These are phyloP conservation scores for Parapsyche elsis DNA, from an alignment of 1,140 invertebrate genomes.

Conservation along the genomic window DNA sequence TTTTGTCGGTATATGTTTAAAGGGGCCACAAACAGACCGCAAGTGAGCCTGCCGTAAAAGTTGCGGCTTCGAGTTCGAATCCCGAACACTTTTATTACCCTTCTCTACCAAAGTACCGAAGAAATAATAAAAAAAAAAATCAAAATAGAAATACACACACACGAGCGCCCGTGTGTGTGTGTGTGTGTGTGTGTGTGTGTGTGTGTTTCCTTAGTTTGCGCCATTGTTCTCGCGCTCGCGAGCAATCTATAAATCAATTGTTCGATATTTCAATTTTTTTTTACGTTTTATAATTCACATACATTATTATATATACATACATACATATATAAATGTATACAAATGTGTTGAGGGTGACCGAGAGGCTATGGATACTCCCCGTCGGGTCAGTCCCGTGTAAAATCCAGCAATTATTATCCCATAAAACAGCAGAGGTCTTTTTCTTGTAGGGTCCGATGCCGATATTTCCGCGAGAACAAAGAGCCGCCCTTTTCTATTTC, in stretches of 20 bases:
- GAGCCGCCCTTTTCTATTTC: constrained; percentile 35
- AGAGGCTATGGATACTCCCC: constrained; percentile 33
- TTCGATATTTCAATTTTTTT: constrained; percentile 17
- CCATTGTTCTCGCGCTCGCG: constrained; percentile 24
- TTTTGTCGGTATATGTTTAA: neutral
- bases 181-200: too few relatives aligned
- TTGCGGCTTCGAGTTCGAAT: constrained; percentile 15
- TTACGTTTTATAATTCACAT: neutral
- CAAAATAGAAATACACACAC: too few relatives aligned
- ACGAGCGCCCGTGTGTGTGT: too few relatives aligned
- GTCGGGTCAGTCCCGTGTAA: constrained; percentile 21
- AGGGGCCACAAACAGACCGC: constrained; percentile 14
- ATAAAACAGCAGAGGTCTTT: constrained; percentile 47
- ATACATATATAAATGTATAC: too few relatives aligned
- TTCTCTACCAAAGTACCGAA: neutral
- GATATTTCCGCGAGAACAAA: constrained; percentile 45
- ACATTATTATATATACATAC: neutral
- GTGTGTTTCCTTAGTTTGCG: neutral
- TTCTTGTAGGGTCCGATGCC: neutral
- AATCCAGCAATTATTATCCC: constrained; percentile 45
- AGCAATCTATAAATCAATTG: constrained; percentile 37
- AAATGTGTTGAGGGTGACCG: constrained; percentile 7
- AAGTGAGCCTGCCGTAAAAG: constrained; percentile 25
- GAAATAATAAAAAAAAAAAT: too few relatives aligned
- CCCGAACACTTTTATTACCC: constrained; percentile 2